These are phyloP conservation scores for Caenorhabditis macrosperma DNA, from an alignment of 2,888 invertebrate species.

Conservation along the genomic window DNA sequence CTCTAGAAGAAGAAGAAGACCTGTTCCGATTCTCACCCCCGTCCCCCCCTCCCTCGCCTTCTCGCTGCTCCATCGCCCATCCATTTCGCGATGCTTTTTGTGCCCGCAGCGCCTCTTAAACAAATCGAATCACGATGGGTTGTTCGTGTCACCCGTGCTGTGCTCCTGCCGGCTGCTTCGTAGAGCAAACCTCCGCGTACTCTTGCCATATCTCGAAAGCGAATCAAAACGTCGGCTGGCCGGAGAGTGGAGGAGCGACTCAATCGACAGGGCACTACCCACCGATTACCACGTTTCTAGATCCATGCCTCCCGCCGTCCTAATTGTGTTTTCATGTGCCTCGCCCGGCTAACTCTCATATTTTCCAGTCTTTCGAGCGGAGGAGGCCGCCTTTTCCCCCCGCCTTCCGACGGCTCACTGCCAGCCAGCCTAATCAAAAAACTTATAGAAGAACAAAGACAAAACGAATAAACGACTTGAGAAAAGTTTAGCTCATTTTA, in stretches of 20 bases:
- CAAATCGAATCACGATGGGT: conserved; percentile 50
- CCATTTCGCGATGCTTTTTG: conserved; percentile 14
- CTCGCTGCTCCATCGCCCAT: conserved; percentile 2
- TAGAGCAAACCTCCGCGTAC: conserved; percentile 5
- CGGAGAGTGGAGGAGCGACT: no score
- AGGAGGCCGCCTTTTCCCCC: conserved; percentile 1
- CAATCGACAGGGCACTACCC: background rate
- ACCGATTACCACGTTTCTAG: background rate
- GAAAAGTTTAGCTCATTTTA: conserved; percentile 49
- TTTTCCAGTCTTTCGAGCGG: background rate
- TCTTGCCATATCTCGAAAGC: conserved; percentile 27
- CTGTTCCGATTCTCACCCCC: background rate
- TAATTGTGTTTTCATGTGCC: conserved; percentile 12
- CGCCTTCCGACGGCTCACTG: background rate
- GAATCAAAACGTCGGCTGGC: conserved; percentile 4
- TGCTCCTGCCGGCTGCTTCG: conserved; percentile 10
- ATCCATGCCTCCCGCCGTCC: background rate
- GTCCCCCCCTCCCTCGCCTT: no score
- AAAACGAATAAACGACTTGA: conserved; percentile 52
- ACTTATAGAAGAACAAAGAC: conserved; percentile 22
- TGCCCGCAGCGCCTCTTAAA: conserved; percentile 32
- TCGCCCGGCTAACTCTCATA: background rate
- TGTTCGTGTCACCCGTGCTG: conserved; percentile 8
- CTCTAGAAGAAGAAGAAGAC: no score
- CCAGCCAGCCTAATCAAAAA: conserved; percentile 28